Evolutionary conservation across 2,888 invertebrate species (phyloP).

Genomic region (Ptychoptera albimana): DNA sequence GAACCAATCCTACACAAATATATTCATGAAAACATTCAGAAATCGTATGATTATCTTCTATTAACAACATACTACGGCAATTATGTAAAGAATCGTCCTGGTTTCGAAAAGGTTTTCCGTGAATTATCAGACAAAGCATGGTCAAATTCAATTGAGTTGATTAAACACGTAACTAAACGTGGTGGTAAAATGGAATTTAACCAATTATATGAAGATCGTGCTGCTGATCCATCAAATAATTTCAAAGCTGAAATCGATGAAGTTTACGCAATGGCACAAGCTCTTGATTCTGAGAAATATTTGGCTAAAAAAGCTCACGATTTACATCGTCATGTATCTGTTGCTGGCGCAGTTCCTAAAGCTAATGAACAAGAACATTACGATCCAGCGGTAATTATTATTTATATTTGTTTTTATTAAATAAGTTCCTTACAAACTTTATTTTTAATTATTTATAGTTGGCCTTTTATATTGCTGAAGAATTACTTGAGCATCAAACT

Average conservation of each 20-base stretch:
- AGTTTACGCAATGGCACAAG: conserved; percentile 52
- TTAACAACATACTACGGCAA: conserved; percentile 62
- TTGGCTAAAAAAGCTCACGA: conserved; percentile 48
- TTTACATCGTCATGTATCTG: conserved; percentile 47
- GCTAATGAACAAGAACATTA: conserved; percentile 34
- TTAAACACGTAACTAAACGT: conserved; percentile 60
- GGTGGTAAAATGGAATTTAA: conserved; percentile 45
- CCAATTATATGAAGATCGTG: neutral
- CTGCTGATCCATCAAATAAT: neutral
- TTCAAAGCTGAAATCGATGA: conserved; percentile 35
- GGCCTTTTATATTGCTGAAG: conserved; percentile 59
- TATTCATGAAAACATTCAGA: conserved; percentile 44
- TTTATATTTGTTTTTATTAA: neutral
- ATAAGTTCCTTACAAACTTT: conserved; percentile 1
- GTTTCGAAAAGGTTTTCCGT: conserved; percentile 58
- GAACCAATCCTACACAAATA: conserved; percentile 20
- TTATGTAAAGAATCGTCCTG: conserved; percentile 56
- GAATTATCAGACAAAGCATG: conserved; percentile 59
- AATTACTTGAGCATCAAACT: conserved; percentile 54
- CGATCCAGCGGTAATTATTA: conserved; percentile 38
- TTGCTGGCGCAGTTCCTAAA: conserved; percentile 11
- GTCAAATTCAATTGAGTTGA: conserved; percentile 55
- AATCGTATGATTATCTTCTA: conserved; percentile 61
- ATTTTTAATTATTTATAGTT: conserved; percentile 27
- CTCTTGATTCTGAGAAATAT: conserved; percentile 58